These are phyloP conservation scores for Brevimyrus niger DNA, from an alignment of 2,113 vertebrate genomes.

Conservation along the genomic window DNA sequence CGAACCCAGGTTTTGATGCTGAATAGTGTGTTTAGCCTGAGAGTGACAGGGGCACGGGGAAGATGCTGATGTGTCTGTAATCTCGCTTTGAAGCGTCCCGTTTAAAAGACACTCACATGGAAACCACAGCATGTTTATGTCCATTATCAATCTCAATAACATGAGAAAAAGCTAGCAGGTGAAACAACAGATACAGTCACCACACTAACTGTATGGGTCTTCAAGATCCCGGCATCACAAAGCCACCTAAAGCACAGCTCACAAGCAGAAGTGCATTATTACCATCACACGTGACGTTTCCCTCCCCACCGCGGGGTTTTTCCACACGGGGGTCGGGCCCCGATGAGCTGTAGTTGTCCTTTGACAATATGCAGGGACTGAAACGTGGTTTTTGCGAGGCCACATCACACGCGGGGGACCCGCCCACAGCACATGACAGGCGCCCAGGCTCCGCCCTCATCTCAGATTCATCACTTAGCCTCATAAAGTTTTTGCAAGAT, in stretches of 20 bases:
- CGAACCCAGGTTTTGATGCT: neutral
- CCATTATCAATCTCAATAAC: neutral
- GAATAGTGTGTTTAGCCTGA: neutral
- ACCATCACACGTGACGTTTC: neutral
- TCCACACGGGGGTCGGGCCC: neutral
- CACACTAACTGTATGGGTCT: neutral
- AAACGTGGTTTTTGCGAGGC: constrained; percentile 15
- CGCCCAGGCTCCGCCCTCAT: constrained; percentile 26
- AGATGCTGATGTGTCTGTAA: neutral
- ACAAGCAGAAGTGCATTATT: no score
- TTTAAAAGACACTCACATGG: neutral
- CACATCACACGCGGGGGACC: constrained; percentile 29
- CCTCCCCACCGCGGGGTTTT: neutral
- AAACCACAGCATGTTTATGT: neutral
- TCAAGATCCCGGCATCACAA: neutral
- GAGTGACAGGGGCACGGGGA: neutral
- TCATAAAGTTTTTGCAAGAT: constrained; percentile 17
- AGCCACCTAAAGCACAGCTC: neutral
- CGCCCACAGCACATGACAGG: constrained; percentile 14
- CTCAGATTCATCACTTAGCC: constrained; percentile 9
- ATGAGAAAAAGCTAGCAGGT: neutral
- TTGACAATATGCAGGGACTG: constrained; percentile 23
- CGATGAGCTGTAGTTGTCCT: constrained; percentile 11
- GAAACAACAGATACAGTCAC: neutral
- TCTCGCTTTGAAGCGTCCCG: neutral